phyloP scores from a whole-genome alignment of 1,140 invertebrate genomes.

The Venustaconcha ellipsiformis region DNA sequence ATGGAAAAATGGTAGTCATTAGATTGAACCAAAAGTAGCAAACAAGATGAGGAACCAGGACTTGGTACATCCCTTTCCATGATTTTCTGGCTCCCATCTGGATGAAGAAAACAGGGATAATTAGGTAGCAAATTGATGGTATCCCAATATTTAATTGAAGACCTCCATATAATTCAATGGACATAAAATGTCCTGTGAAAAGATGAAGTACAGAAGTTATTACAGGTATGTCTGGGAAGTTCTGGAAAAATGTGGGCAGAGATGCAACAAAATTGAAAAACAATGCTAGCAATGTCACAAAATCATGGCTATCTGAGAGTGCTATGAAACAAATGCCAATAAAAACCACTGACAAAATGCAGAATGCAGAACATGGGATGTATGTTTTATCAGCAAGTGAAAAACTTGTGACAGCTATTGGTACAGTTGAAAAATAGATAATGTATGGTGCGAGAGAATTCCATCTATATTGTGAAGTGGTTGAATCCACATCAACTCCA shows the following conservation, averaged over 20 bases:
- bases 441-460: slow-evolving; percentile 85
- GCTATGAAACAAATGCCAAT: slow-evolving; percentile 81
- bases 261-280: slow-evolving; percentile 83
- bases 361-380: slow-evolving; percentile 86
- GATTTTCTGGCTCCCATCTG: slow-evolving; percentile 79
- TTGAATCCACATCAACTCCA: slow-evolving; percentile 76
- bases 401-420: slow-evolving; percentile 81
- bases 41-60: slow-evolving; percentile 85
- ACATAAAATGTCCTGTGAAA: slow-evolving; percentile 47
- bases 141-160: slow-evolving; percentile 66
- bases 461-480: slow-evolving; percentile 83
- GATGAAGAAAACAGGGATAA: slow-evolving; percentile 80
- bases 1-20: slow-evolving; percentile 51
- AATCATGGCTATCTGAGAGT: slow-evolving; percentile 78
- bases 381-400: slow-evolving; percentile 82
- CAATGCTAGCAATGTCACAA: slow-evolving; percentile 80
- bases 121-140: slow-evolving; percentile 80
- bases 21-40: slow-evolving; percentile 89
- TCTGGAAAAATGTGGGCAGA: slow-evolving; percentile 87
- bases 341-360: slow-evolving; percentile 78
- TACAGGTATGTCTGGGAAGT: slow-evolving; percentile 51
- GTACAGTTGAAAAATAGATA: slow-evolving; percentile 81
- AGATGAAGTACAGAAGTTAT: slow-evolving; percentile 39
- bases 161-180: slow-evolving; percentile 45
- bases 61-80: slow-evolving; percentile 84